Percentiles rank a stretch among this genome's conserved stretches.
phyloP scores from a whole-genome alignment of 1,140 invertebrate species.

The Sycophila sp. region DNA sequence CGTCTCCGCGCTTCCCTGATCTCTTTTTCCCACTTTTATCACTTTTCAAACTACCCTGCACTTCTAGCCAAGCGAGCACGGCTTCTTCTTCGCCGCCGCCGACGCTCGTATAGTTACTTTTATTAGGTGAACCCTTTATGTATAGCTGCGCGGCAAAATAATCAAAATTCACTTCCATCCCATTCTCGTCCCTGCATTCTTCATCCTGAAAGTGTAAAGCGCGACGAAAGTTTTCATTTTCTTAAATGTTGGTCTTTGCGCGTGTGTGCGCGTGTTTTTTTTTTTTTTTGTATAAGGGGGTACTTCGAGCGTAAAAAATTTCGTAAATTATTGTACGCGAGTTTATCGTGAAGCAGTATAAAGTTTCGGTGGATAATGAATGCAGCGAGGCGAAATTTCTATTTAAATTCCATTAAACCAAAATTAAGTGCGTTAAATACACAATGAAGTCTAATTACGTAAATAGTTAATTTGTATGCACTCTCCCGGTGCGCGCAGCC shows the following conservation, averaged over 20 bases:
- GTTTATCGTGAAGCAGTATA: too few relatives aligned
- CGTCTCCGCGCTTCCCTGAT: constrained; percentile 13
- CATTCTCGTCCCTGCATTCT: constrained; percentile 34
- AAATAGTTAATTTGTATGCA: constrained; percentile 17
- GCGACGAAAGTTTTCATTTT: too few relatives aligned
- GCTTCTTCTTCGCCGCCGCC: background rate
- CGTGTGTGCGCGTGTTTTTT: constrained; percentile 15
- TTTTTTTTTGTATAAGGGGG: too few relatives aligned
- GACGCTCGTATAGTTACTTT: constrained; percentile 19
- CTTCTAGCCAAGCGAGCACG: background rate
- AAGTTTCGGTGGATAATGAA: too few relatives aligned
- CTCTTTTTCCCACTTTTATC: constrained; percentile 37
- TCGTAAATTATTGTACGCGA: too few relatives aligned
- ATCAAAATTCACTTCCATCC: constrained; percentile 38
- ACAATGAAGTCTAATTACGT: constrained; percentile 18
- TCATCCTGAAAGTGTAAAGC: background rate
- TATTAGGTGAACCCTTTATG: constrained; percentile 37
- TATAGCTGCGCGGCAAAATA: constrained; percentile 20
- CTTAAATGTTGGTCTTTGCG: background rate
- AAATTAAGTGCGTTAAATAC: constrained; percentile 18
- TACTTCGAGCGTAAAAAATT: too few relatives aligned
- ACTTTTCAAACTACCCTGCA: constrained; percentile 35
- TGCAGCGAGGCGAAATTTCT: background rate
- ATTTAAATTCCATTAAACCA: background rate
- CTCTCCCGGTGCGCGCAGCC: background rate